Base-by-base conservation (phyloP, 2,888 invertebrate species). In the Diloba caeruleocephala region DNA sequence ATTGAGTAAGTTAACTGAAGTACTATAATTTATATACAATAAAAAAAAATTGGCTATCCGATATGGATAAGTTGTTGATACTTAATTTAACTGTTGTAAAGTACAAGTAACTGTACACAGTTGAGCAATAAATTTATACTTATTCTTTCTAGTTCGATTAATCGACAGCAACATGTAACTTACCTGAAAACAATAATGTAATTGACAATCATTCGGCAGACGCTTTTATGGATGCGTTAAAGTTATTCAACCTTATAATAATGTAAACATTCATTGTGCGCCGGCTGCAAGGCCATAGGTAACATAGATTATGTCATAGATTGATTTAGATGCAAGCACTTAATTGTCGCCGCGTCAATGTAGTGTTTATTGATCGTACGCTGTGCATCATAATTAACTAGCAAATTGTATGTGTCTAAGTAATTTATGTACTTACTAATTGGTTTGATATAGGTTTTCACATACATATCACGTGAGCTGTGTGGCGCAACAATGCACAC, bases 251-350 rank as follows among this genome's bases (percentile, higher is more conserved):
- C 69, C 71, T 72, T 78, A 74, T 76, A 39, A 59, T 75, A 68
- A 77, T 77, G 74, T 82, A 78, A 77, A 67, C 76, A 62, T 67
- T 71, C 75, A 83, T 87, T 88, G 85, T 84, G 45, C 78, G 70
- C 68, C 71, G n/a, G n/a, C n/a, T n/a, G 57, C 84, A 87, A 87
- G 86, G 87, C 67, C 72, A 66, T 45, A 54, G 21, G 59, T 64
- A 65, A 67, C 63, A 64, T 58, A 57, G 51, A 78, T 86, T 82
- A 82, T 85, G 82, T 87, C 84, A 85, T 82, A 79, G 73, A 77
- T 72, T 71, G 63, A 77, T 80, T 78, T 71, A 66, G 74, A 74
- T 66, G 63, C 70, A 74, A 79, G 61, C 78, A n/a, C n/a, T 7
- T 21, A 55, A 52, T 43, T 49, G 51, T 41, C 42, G 34, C 74